Conservation (phyloP, 2,797 vertebrate genomes). For the Leptoclinus maculatus region DNA sequence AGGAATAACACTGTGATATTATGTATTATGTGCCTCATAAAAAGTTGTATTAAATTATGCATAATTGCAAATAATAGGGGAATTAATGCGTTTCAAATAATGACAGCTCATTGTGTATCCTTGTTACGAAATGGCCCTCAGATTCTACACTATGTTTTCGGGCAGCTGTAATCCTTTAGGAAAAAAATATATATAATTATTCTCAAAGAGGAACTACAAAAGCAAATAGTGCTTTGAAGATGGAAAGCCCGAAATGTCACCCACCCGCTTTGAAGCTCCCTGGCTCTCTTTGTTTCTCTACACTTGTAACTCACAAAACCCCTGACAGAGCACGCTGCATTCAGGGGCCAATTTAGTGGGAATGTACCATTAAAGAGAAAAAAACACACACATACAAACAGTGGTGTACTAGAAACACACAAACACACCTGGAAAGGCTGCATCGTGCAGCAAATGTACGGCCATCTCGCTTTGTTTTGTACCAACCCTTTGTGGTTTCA, state of each 20-base stretch:
- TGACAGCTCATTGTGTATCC: slow-evolving; percentile 51
- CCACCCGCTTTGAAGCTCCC: slow-evolving; percentile 91
- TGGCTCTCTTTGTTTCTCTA: slow-evolving; percentile 88
- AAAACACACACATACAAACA: slow-evolving; percentile 52
- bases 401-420: slow-evolving; percentile 20
- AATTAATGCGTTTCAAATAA: slow-evolving; percentile 43
- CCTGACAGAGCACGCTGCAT: slow-evolving; percentile 79
- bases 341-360: slow-evolving; percentile 84
- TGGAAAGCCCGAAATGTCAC: slow-evolving; percentile 91
- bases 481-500: slow-evolving; percentile 52
- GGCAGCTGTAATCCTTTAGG: slow-evolving; percentile 80
- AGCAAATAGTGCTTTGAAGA: slow-evolving; percentile 93
- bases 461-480: slow-evolving; percentile 57
- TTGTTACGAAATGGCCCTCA: slow-evolving; percentile 73
- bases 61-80: slow-evolving; percentile 26
- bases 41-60: slow-evolving; percentile 21
- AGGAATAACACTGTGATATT: slow-evolving; percentile 10
- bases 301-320: slow-evolving; percentile 81
- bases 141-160: slow-evolving; percentile 73
- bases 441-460: slow-evolving; percentile 45
- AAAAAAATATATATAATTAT: slow-evolving; percentile 86
- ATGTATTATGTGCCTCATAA: not conserved
- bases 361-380: slow-evolving; percentile 83
- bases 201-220: slow-evolving; percentile 92
- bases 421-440: slow-evolving; percentile 49